Evolutionary conservation across 2,888 invertebrate genomes (phyloP), one percentile per base, ranked within the genome.

Genomic region (Ectemnius lituratus): DNA sequence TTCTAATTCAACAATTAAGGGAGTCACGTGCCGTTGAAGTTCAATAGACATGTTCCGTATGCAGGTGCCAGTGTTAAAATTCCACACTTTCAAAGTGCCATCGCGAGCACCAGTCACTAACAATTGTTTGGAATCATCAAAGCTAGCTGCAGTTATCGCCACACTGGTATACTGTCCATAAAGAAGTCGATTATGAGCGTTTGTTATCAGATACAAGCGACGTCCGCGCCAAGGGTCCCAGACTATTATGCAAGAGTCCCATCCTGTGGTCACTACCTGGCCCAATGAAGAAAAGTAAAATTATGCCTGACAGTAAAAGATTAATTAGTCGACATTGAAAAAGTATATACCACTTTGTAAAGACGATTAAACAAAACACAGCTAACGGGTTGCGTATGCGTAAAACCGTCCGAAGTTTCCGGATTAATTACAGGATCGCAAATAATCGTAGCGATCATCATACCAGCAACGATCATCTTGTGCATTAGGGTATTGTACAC

Each of bases 41-140:
- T 93, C 93, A 20, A 94, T 94, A 37, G 91, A 90, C 94, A 96
- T 94, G 67, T 93, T 93, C 76, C 95, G 91, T 75, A 96, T 88
- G 83, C 96, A 96, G 6, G 93, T 92, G 0, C 96, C 96, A 27
- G 95, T 95, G 87, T 96, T 96, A 86, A 96, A 97, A 90, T 96
- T 96, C 97, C 97, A 97, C 46, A 96, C 92, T 92, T 95, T 95
- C 6, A 97, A 91, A 0, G 94, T 93, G 13, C 97, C 97, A 88
- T 96, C 94, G 64, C 94, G 93, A 0, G 96, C 96, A 1, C 96
- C 97, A 0, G 96, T 96, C 70, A 96, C 90, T 37, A 97, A 92
- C 71, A 95, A 92, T 86, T 96, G 95, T 80, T 93, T 92, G 23
- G 94, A 94, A 0, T 95, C 94, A 91, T 97, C 96, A 89, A 96